These are phyloP conservation scores for Pachycephus smyrnensis DNA, from an alignment of 2,888 invertebrate genomes.

Conservation along the genomic window DNA sequence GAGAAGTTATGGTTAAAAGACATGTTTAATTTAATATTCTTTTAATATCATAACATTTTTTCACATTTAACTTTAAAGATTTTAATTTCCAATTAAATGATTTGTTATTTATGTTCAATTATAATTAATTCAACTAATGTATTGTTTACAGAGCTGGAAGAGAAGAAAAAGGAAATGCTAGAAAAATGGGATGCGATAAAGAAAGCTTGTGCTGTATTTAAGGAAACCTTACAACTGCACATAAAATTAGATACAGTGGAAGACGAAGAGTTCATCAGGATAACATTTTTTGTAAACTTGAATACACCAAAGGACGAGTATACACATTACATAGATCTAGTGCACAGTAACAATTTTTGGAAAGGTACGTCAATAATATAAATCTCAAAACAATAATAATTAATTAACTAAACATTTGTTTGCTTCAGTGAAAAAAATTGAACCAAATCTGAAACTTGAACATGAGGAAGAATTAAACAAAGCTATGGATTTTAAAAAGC, in stretches of 20 bases:
- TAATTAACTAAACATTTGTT: neutral
- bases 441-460: constrained; percentile 47
- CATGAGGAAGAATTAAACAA: constrained; percentile 41
- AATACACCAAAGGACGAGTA: constrained; percentile 26
- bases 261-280: constrained; percentile 37
- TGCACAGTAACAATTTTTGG: constrained; percentile 42
- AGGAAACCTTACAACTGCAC: constrained; percentile 49
- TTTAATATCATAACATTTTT: too few relatives aligned
- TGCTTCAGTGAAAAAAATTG: constrained; percentile 52
- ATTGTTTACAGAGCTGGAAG: constrained; percentile 34
- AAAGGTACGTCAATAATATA: constrained; percentile 40
- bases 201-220: constrained; percentile 47
- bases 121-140: too few relatives aligned
- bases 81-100: neutral
- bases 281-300: constrained; percentile 48
- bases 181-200: constrained; percentile 50
- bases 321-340: constrained; percentile 38
- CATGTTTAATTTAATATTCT: too few relatives aligned
- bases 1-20: too few relatives aligned
- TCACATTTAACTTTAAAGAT: neutral
- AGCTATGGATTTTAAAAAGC: constrained; percentile 37
- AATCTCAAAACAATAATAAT: neutral
- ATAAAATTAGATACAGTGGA: constrained; percentile 35
- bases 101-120: neutral
- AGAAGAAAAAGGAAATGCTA: constrained; percentile 36